Base-by-base conservation (phyloP, 2,888 invertebrate genomes). In the Balanococcus diminutus region DNA sequence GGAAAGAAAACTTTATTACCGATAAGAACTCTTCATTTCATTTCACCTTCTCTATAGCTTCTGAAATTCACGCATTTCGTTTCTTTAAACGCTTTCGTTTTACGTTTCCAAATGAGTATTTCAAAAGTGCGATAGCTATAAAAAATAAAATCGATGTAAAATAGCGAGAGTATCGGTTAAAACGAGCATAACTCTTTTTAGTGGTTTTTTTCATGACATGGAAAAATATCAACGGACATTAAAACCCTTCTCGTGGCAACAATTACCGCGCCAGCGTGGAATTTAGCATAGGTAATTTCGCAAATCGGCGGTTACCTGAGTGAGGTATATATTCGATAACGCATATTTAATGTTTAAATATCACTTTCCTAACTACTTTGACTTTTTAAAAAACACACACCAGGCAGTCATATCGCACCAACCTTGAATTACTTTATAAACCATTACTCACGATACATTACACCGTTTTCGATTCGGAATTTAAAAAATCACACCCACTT, bases 261-360 rank as follows among this genome's bases (percentile, higher is more conserved):
- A 67, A 67, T 67, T 67, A 67, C 67, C 28, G 28, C 28, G 28
- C 28, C n/a, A n/a, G n/a, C n/a, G n/a, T n/a, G n/a, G 16, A 67
- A 67, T 67, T 67, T 28, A 67, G 28, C 46, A 46, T 46, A 46
- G 36, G 36, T 56, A 56, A 56, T 67, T 67, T 67, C 67, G 28
- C 67, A 67, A 67, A 25, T 1, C 67, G 28, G 67, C 67, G 28
- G 67, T 25, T 22, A 56, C n/a, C n/a, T n/a, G n/a, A n/a, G 56
- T 5, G n/a, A 36, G 36, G 36, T 36, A 36, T 42, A 42, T 56
- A 67, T 67, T 67, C 67, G 67, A 67, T 67, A 67, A 36, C 8
- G 67, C 67, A 67, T 28, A 67, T 28, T 67, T 28, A 56, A 67
- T 67, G 67, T 67, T 67, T 67, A 67, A 67, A 67, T 67, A 67